These are phyloP conservation scores for Xestia rhomboidea DNA, from an alignment of 2,888 invertebrate species.

Conservation along the genomic window DNA sequence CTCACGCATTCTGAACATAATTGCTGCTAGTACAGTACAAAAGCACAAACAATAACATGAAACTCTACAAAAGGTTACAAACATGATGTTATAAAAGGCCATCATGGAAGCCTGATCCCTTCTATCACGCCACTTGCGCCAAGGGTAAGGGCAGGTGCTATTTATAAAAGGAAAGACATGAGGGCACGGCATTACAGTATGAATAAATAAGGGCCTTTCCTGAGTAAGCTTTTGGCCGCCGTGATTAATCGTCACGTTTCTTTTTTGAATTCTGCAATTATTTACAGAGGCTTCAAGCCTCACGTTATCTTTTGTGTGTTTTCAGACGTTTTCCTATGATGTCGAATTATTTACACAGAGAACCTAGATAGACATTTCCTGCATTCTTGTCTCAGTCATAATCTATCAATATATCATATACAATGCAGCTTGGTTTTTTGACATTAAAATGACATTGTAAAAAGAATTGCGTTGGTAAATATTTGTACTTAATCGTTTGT, in stretches of 20 bases:
- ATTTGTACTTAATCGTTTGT: neutral
- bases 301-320: neutral
- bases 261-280: neutral
- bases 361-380: neutral
- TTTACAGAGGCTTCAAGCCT: neutral
- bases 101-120: neutral
- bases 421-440: neutral
- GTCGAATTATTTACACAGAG: neutral
- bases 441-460: neutral
- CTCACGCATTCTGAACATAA: neutral
- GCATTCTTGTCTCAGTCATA: neutral
- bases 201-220: constrained; percentile 17
- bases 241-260: neutral
- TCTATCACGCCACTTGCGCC: constrained; percentile 1
- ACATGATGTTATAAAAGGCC: neutral
- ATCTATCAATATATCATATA: neutral
- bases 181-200: constrained; percentile 10
- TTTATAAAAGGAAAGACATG: constrained; percentile 9
- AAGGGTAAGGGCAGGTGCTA: neutral
- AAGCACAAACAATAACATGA: neutral
- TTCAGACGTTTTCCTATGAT: neutral
- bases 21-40: neutral
- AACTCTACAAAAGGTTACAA: neutral
- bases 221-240: neutral
- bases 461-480: neutral